Percentiles rank a stretch among this genome's conserved stretches.
Conservation (phyloP, 2,888 invertebrate species). For the Lepetodrilus schrolli region DNA sequence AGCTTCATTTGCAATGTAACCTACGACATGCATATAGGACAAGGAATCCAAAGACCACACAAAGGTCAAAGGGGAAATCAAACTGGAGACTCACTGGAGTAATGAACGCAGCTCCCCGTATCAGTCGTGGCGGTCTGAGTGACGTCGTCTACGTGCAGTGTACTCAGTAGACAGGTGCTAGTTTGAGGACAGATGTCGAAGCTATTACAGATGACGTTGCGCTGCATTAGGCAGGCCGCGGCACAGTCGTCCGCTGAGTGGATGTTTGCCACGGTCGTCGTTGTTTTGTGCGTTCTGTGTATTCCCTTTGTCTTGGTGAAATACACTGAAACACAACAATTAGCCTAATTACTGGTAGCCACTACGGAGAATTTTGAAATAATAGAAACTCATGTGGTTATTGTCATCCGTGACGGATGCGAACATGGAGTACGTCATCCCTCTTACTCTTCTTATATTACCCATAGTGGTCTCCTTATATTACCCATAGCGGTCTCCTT, state of each 20-base stretch:
- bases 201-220: conserved; percentile 51
- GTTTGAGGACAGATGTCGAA: conserved; percentile 56
- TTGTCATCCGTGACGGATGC: too few relatives aligned
- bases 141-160: conserved; percentile 45
- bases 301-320: conserved; percentile 43
- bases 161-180: conserved; percentile 50
- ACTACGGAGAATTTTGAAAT: too few relatives aligned
- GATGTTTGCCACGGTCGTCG: conserved; percentile 40
- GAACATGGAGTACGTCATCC: too few relatives aligned
- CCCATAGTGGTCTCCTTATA: too few relatives aligned
- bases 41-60: not conserved
- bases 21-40: not conserved
- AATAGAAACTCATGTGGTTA: too few relatives aligned
- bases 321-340: too few relatives aligned
- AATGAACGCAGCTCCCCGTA: conserved; percentile 27
- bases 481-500: too few relatives aligned
- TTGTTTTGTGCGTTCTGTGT: conserved; percentile 39
- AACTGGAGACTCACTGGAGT: conserved; percentile 23
- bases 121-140: conserved; percentile 1
- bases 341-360: too few relatives aligned
- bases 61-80: not conserved
- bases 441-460: too few relatives aligned
- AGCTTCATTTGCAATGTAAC: too few relatives aligned
- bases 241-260: conserved; percentile 50
- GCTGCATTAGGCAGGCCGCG: conserved; percentile 47